Percentiles rank a stretch among this genome's conserved stretches.
These are phyloP conservation scores for Seira sanloemensis DNA, from an alignment of 2,888 invertebrate genomes.

Conservation along the genomic window DNA sequence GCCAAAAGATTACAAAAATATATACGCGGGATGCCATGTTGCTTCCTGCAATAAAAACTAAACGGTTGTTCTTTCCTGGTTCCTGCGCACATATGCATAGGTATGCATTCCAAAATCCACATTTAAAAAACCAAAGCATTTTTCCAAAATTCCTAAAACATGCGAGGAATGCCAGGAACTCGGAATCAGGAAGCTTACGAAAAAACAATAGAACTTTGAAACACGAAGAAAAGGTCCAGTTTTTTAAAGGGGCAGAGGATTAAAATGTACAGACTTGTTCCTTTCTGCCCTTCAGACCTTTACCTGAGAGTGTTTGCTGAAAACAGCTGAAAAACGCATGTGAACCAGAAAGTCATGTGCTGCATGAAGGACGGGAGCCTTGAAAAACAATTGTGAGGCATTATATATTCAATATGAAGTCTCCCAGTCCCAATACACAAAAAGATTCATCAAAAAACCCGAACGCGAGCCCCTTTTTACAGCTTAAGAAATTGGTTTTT, in stretches of 20 bases:
- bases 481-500: slow-evolving; percentile 29
- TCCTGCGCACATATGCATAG: slow-evolving; percentile 3
- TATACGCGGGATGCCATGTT: too few species aligned
- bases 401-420: not conserved
- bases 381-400: not conserved
- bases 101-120: too few species aligned
- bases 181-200: slow-evolving; percentile 49
- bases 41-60: slow-evolving; percentile 16
- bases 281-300: not conserved
- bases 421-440: not conserved
- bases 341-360: not conserved
- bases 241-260: not conserved
- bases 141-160: too few species aligned
- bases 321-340: slow-evolving; percentile 41
- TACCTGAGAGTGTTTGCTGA: slow-evolving; percentile 34
- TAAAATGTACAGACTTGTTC: not conserved
- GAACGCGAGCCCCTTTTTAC: not conserved
- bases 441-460: too few species aligned
- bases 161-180: slow-evolving; percentile 21
- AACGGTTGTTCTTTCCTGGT: slow-evolving; percentile 47
- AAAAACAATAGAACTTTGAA: slow-evolving; percentile 6
- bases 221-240: too few species aligned
- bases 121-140: too few species aligned
- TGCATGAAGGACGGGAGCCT: not conserved
- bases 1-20: too few species aligned